Percentiles rank a stretch among this genome's conserved stretches.
These are phyloP conservation scores for Scaptomyza pallida DNA, from an alignment of 1,140 invertebrate species.

Conservation along the genomic window DNA sequence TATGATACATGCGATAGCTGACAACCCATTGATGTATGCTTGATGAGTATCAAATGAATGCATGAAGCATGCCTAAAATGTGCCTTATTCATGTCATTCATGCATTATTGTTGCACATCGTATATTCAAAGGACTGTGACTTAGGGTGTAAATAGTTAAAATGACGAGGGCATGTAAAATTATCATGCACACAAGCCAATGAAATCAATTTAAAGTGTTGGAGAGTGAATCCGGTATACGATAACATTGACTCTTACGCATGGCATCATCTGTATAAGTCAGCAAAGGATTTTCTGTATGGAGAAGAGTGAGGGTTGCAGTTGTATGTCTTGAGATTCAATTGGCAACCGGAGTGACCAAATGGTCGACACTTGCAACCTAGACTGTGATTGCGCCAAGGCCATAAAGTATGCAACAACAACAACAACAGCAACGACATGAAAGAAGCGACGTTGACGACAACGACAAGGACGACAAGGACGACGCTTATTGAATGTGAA, in stretches of 20 bases:
- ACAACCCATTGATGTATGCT: background rate
- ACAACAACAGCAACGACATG: slow-evolving; percentile 14
- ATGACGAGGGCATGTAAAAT: no score
- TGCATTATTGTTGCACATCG: no score
- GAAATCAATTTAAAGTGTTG: no score
- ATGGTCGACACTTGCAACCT: slow-evolving; percentile 1
- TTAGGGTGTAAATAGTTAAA: no score
- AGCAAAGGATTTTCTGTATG: slow-evolving; percentile 4
- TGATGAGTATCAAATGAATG: no score
- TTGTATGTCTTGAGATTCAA: slow-evolving; percentile 9
- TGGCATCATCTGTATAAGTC: slow-evolving; percentile 5
- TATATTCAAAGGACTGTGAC: no score
- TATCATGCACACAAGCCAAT: background rate
- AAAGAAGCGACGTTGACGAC: no score
- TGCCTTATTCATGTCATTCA: no score
- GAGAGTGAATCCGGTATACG: background rate
- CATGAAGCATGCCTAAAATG: no score
- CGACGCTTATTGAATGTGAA: slow-evolving; percentile 61
- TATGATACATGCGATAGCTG: background rate
- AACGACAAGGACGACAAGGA: no score
- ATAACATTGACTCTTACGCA: background rate
- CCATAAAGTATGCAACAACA: slow-evolving; percentile 78
- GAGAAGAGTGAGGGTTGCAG: background rate
- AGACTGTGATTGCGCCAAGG: slow-evolving; percentile 60
- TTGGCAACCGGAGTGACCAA: slow-evolving; percentile 21